phyloP scores from a whole-genome alignment of 2,888 invertebrate species.

The Trypoxylon attenuatum region DNA sequence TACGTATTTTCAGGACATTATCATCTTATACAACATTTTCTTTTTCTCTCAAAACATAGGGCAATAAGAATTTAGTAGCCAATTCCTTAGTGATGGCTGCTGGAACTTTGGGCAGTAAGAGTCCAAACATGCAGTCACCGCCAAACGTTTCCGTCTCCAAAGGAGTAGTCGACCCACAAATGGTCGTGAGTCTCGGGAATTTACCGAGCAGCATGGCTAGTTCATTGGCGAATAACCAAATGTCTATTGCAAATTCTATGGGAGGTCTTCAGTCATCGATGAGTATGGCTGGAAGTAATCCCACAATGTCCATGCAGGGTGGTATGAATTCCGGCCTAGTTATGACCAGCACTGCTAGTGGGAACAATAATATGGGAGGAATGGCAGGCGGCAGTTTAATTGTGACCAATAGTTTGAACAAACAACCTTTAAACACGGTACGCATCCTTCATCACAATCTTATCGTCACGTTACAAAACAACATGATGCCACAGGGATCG shows the following conservation, averaged over 20 bases:
- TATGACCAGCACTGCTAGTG: slow-evolving; percentile 85
- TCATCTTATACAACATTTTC: no score
- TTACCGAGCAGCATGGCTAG: slow-evolving; percentile 77
- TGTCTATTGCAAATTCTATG: slow-evolving; percentile 74
- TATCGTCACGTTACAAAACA: no score
- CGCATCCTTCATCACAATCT: no score
- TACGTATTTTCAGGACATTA: no score
- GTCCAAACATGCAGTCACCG: slow-evolving; percentile 89
- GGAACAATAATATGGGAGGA: slow-evolving; percentile 75
- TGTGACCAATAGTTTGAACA: slow-evolving; percentile 84
- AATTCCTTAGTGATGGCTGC: slow-evolving; percentile 84
- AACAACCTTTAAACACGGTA: slow-evolving; percentile 78
- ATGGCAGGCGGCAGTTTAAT: slow-evolving; percentile 85
- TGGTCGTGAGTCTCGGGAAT: slow-evolving; percentile 78
- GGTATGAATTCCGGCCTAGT: slow-evolving; percentile 81
- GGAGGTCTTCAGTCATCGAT: slow-evolving; percentile 77
- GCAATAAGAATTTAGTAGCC: slow-evolving; percentile 83
- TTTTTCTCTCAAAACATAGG: slow-evolving; percentile 74
- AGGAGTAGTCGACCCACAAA: slow-evolving; percentile 78
- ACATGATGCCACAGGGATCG: no score
- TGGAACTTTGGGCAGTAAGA: slow-evolving; percentile 87
- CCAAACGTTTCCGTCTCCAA: slow-evolving; percentile 87
- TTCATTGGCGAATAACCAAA: slow-evolving; percentile 74
- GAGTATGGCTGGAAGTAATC: slow-evolving; percentile 77
- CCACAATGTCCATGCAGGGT: slow-evolving; percentile 71